These are phyloP conservation scores for Therioaphis trifolii DNA, from an alignment of 2,888 invertebrate genomes.

Conservation along the genomic window DNA sequence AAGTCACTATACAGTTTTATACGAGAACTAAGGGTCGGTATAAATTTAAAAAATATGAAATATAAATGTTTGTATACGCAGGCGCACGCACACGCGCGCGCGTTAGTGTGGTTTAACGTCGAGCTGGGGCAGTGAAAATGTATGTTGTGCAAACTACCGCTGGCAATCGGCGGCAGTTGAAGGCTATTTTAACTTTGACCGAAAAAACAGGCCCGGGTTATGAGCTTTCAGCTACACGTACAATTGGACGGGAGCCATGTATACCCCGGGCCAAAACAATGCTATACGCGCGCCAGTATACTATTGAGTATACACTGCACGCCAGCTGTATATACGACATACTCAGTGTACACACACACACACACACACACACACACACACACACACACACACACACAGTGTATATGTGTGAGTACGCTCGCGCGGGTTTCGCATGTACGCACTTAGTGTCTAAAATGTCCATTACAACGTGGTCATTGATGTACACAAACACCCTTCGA, in stretches of 20 bases:
- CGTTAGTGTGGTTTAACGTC: neutral
- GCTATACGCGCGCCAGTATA: neutral
- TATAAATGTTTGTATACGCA: neutral
- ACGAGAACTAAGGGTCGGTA: neutral
- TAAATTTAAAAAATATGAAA: constrained; percentile 25
- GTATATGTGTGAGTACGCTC: no score
- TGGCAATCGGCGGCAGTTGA: constrained; percentile 30
- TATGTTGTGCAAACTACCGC: constrained; percentile 38
- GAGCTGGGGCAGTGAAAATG: constrained; percentile 19
- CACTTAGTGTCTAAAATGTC: constrained; percentile 29
- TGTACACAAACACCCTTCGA: neutral
- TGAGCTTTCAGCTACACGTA: constrained; percentile 37
- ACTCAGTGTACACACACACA: no score
- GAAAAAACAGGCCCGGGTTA: constrained; percentile 48
- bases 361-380: no score
- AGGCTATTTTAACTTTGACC: constrained; percentile 61
- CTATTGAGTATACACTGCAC: neutral
- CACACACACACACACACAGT: no score
- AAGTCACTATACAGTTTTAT: constrained; percentile 18
- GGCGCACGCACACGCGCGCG: no score
- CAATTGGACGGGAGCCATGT: constrained; percentile 50
- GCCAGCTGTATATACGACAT: neutral
- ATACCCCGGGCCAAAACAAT: constrained; percentile 55
- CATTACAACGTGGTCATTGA: constrained; percentile 28
- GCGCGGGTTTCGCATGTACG: neutral